A percentile compares a stretch with the other conserved stretches of the same genome.
Conservation (phyloP, 2,797 vertebrate genomes). For the Sebastolobus altivelis region DNA sequence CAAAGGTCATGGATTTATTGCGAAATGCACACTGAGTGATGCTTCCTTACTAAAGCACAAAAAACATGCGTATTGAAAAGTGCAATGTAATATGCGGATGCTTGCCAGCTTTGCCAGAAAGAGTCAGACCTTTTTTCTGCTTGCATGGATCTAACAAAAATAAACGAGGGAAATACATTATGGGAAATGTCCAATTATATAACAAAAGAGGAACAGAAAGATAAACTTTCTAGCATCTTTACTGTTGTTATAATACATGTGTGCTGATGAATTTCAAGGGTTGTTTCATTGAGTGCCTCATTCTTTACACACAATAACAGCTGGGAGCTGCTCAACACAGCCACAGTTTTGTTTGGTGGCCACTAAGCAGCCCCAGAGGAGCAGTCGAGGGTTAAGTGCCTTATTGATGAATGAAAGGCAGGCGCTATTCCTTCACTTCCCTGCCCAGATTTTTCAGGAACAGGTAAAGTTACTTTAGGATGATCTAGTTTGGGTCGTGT, state of each 20-base stretch:
- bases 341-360: background rate
- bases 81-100: background rate
- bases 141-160: background rate
- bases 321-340: background rate
- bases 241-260: background rate
- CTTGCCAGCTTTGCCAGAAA: background rate
- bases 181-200: background rate
- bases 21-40: background rate
- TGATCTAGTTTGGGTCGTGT: background rate
- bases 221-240: background rate
- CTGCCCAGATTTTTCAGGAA: background rate
- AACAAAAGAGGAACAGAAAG: background rate
- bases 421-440: background rate
- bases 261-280: background rate
- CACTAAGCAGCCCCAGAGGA: conserved; percentile 4
- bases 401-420: conserved; percentile 2
- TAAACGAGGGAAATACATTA: background rate
- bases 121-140: background rate
- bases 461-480: background rate
- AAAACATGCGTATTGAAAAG: background rate
- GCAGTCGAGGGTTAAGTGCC: background rate
- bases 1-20: background rate
- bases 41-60: background rate
- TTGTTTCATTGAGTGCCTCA: background rate
- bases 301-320: background rate